phyloP scores from a whole-genome alignment of 2,113 vertebrate species.

The Proterorhinus semilunaris region DNA sequence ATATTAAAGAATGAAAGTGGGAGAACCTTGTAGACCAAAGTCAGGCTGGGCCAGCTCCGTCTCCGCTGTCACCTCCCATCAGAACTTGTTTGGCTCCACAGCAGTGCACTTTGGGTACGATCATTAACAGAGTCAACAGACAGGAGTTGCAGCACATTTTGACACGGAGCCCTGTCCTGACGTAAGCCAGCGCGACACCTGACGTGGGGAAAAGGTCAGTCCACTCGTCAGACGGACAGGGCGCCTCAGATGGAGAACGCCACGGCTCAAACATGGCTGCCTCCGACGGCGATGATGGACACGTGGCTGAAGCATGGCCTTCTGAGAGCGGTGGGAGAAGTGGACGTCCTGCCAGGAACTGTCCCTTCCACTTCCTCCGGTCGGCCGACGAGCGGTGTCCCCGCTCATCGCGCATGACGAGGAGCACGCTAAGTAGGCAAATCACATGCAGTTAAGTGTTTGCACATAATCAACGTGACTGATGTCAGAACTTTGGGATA shows the following conservation, averaged over 20 bases:
- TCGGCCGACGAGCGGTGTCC: constrained; percentile 57
- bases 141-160: constrained; percentile 63
- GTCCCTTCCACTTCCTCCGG: constrained; percentile 69
- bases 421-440: constrained; percentile 60
- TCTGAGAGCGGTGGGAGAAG: constrained; percentile 75
- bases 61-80: constrained; percentile 64
- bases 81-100: constrained; percentile 59
- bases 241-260: constrained; percentile 61
- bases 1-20: constrained; percentile 21
- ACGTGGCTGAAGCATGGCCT: constrained; percentile 74
- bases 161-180: constrained; percentile 67
- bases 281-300: constrained; percentile 71
- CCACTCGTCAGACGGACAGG: constrained; percentile 67
- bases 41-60: constrained; percentile 39
- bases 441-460: constrained; percentile 58
- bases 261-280: constrained; percentile 65
- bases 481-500: constrained; percentile 21
- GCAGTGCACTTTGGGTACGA: constrained; percentile 68
- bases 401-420: constrained; percentile 61
- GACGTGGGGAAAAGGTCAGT: constrained; percentile 75
- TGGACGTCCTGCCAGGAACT: constrained; percentile 67
- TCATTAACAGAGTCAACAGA: constrained; percentile 67
- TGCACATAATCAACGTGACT: constrained; percentile 32
- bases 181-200: constrained; percentile 69
- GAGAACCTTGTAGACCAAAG: constrained; percentile 45